phyloP scores from a whole-genome alignment of 2,888 invertebrate genomes.

The Calephelis perditalis region DNA sequence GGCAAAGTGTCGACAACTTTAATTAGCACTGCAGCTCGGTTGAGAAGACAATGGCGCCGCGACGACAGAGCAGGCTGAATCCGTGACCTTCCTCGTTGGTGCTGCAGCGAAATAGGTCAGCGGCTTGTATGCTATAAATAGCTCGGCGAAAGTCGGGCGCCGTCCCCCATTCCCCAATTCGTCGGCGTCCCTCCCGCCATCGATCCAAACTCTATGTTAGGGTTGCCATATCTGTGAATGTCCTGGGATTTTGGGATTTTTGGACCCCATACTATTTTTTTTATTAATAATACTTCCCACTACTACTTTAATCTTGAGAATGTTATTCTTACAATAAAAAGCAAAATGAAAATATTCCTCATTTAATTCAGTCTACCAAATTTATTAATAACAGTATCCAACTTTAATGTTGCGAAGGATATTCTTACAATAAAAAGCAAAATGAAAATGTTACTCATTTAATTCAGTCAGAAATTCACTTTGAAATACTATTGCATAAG shows the following conservation, averaged over 20 bases:
- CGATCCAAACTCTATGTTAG: constrained; percentile 32
- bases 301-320: no score
- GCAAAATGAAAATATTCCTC: no score
- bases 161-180: constrained; percentile 57
- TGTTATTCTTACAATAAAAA: no score
- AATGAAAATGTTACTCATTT: no score
- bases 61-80: constrained; percentile 67
- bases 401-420: no score
- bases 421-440: no score
- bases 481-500: no score
- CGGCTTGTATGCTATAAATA: constrained; percentile 77
- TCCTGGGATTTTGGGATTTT: neutral
- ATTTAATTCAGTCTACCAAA: no score
- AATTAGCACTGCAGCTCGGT: constrained; percentile 73
- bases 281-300: no score
- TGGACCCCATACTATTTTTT: no score
- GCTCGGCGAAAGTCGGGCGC: constrained; percentile 75
- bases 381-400: no score
- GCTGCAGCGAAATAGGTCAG: constrained; percentile 77
- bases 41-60: constrained; percentile 72
- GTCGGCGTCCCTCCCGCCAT: constrained; percentile 42
- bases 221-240: neutral
- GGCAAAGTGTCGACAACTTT: constrained; percentile 71
- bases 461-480: no score
- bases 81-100: constrained; percentile 74